A percentile compares a stretch with the other conserved stretches of the same genome.
Conservation (phyloP, 2,888 invertebrate genomes). For the Leptarthrus brevirostris region DNA sequence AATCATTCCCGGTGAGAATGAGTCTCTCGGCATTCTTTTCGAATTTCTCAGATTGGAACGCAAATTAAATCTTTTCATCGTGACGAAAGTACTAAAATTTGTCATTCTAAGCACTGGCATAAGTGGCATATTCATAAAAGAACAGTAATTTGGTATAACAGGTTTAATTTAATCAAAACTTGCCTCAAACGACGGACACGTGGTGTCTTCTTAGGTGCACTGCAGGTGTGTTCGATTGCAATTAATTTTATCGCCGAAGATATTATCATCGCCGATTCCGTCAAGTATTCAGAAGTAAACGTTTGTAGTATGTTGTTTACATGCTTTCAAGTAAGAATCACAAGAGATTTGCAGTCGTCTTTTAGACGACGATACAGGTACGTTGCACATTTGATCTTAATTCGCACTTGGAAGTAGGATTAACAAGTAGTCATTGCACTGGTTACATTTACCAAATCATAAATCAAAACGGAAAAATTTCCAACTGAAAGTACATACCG, state of each 20-base stretch:
- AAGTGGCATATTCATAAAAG: not conserved
- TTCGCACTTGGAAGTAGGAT: constrained; percentile 27
- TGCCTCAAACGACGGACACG: not conserved
- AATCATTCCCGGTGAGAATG: not conserved
- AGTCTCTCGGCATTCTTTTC: not conserved
- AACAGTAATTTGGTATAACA: constrained; percentile 12
- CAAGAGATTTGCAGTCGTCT: not conserved
- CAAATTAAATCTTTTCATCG: constrained; percentile 13
- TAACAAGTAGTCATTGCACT: not conserved
- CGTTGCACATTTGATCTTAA: constrained; percentile 8
- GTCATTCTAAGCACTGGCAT: not conserved
- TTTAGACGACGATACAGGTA: not conserved
- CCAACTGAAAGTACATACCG: not conserved
- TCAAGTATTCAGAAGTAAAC: constrained; percentile 6
- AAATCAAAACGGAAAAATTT: constrained; percentile 36
- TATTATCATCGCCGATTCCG: not conserved
- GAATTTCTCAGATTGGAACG: not conserved
- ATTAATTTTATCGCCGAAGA: constrained; percentile 4
- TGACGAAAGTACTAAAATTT: not conserved
- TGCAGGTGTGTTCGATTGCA: not conserved
- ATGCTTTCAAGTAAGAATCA: constrained; percentile 1
- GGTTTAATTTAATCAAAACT: constrained; percentile 17
- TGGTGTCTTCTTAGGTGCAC: not conserved
- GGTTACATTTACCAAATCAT: constrained; percentile 30
- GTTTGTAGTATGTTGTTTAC: not conserved